Conservation (phyloP, 1,140 invertebrate genomes). For the Saccostrea echinata region DNA sequence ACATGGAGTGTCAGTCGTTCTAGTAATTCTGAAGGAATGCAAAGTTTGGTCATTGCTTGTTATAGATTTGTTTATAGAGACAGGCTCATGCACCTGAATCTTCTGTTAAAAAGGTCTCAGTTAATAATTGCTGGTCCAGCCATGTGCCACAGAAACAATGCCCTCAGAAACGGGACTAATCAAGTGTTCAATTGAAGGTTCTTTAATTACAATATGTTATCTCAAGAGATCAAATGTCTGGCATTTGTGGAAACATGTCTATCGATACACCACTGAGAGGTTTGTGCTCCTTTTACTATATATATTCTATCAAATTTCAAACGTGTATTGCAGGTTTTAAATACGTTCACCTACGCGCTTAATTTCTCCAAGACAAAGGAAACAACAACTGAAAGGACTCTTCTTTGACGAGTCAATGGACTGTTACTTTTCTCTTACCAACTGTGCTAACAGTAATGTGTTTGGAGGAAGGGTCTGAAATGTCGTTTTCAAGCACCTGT, state of each 20-base stretch:
- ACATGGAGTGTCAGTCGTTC: too few relatives aligned
- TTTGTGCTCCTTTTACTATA: background rate
- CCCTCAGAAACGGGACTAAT: background rate
- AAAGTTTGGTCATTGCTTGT: too few relatives aligned
- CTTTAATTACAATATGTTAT: constrained; percentile 22
- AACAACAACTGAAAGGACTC: background rate
- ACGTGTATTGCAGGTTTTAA: constrained; percentile 21
- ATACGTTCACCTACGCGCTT: background rate
- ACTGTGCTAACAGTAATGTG: background rate
- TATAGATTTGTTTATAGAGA: too few relatives aligned
- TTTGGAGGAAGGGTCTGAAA: background rate
- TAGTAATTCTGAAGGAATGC: too few relatives aligned
- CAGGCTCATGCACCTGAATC: too few relatives aligned
- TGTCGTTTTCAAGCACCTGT: background rate
- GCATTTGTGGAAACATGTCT: constrained; percentile 3
- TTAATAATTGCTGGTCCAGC: background rate
- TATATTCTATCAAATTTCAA: background rate
- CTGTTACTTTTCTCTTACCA: constrained; percentile 14
- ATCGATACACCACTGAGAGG: background rate
- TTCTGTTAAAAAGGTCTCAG: background rate
- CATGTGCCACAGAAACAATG: background rate
- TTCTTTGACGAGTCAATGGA: background rate
- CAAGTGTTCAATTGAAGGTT: background rate
- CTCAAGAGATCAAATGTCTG: background rate
- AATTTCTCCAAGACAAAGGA: constrained; percentile 9